Base-by-base conservation (phyloP, 2,888 invertebrate species). In the Nemapogon koenigi region DNA sequence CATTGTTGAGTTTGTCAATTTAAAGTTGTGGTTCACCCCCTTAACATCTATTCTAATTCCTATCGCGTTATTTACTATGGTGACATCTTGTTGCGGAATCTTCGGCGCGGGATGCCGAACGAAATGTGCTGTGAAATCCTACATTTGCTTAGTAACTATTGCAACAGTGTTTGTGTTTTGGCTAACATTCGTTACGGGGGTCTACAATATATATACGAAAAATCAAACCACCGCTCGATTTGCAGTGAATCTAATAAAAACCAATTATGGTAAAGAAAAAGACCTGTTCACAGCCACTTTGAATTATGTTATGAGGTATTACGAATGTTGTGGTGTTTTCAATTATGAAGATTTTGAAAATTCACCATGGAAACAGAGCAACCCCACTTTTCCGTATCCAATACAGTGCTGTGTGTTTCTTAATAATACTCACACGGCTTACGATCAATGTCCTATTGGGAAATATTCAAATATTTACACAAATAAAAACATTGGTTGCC, bases 41-140 rank as follows among this genome's bases (percentile, higher is more conserved):
- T 42, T 78, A 37, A 66, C 68, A 0, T 47, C 65, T 2, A 47
- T 76, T 6, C 44, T 76, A 1, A 61, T 70, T 19, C 62, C 66
- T 0, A 39, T 73, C 25, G 51, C 64, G 1, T 26, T 52, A 0
- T 14, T 72, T 0, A 53, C 62, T 0, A 66, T 71, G 56, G 35
- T 69, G 31, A 71, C 73, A 0, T 69, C 76, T 0, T 72, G 72
- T 37, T 78, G 73, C 40, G 78, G 78, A 0, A 55, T 76, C 0
- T 44, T 75, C 1, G 72, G 73, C 2, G 70, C 76, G 0, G 70
- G 71, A 0, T 76, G 72, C 43, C 63, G 54, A 46, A 37, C 66
- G 8, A 67, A 68, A 53, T 75, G 72, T 35, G 73, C 75, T 0
- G 51, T 73, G 2, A 71, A 75, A 42, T 52, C 64, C 1, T 78